phyloP scores from a whole-genome alignment of 2,113 vertebrate species.

The Phrynosoma platyrhinos region DNA sequence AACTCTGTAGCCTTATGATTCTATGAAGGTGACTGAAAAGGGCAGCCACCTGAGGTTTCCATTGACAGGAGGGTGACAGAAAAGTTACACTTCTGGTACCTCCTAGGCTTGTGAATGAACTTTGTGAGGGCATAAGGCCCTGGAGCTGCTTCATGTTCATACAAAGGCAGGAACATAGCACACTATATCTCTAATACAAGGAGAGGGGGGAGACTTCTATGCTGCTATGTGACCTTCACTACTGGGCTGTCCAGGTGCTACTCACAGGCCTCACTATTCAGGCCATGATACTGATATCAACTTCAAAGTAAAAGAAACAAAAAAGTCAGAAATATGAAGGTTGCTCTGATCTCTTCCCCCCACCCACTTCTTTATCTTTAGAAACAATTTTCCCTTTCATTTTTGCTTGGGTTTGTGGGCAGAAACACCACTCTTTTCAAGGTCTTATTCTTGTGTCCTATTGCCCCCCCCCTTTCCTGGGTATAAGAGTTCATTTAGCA shows the following conservation, averaged over 20 bases:
- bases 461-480: constrained; percentile 42
- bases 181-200: constrained; percentile 65
- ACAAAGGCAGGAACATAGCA: constrained; percentile 78
- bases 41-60: constrained; percentile 51
- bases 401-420: constrained; percentile 75
- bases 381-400: constrained; percentile 79
- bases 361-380: constrained; percentile 56
- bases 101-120: constrained; percentile 65
- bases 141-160: constrained; percentile 64
- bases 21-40: constrained; percentile 13
- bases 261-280: constrained; percentile 69
- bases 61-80: not conserved
- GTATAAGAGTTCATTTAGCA: constrained; percentile 48
- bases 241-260: constrained; percentile 73
- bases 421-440: constrained; percentile 76
- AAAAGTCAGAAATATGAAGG: constrained; percentile 66
- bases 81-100: constrained; percentile 69
- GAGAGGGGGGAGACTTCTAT: constrained; percentile 58
- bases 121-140: constrained; percentile 50
- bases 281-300: constrained; percentile 71
- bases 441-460: constrained; percentile 73
- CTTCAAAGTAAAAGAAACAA: constrained; percentile 64
- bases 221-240: constrained; percentile 76
- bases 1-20: no score
- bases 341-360: constrained; percentile 63